Evolutionary conservation across 2,113 vertebrate species (phyloP), one percentile per base, ranked within the genome.

Genomic region (Sylvietta virens): DNA sequence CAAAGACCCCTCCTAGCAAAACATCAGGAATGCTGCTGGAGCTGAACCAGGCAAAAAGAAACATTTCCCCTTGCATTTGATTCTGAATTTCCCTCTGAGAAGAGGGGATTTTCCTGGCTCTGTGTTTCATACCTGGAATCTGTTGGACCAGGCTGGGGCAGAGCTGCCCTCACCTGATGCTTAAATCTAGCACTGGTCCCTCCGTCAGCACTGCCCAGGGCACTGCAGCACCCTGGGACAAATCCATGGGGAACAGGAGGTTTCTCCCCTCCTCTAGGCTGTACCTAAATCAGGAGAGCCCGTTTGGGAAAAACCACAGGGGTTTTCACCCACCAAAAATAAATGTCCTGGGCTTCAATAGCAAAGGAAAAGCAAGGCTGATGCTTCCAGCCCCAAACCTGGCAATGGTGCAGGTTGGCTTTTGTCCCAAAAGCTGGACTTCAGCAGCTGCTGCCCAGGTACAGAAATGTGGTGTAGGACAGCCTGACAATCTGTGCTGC

Each of bases 181-280:
- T 72, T 27, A 23, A 40, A 53, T 7, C 24, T 18, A 6, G 30
- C 6, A 2, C n/a, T 31, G n/a, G 40, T 67, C 28, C 16, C 24
- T 89, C 39, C 9, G 33, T 6, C 51, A 58, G 51, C 23, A 3
- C 37, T 58, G 47, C 44, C 65, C 12, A 0, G 1, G 33, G 9
- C 24, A 56, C 35, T 58, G 42, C 42, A 40, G 45, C 85, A 48
- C 6, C 33, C n/a, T 0, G 0, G 44, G 81, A 31, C 14, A 81
- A 66, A 48, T 1, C 2, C 58, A 39, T 0, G 1, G 6, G 12
- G 35, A 57, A 7, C 33, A 12, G 17, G 17, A 57, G 7, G 13
- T 20, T 80, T 61, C 15, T 30, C 7, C 7, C 12, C 19, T 66
- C 27, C 58, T 19, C 39, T 30, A 37, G 45, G 17, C 11, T 26